Percentiles rank a stretch among this genome's conserved stretches.
Conservation (phyloP, 2,113 vertebrate species). For the Mellivora capensis region DNA sequence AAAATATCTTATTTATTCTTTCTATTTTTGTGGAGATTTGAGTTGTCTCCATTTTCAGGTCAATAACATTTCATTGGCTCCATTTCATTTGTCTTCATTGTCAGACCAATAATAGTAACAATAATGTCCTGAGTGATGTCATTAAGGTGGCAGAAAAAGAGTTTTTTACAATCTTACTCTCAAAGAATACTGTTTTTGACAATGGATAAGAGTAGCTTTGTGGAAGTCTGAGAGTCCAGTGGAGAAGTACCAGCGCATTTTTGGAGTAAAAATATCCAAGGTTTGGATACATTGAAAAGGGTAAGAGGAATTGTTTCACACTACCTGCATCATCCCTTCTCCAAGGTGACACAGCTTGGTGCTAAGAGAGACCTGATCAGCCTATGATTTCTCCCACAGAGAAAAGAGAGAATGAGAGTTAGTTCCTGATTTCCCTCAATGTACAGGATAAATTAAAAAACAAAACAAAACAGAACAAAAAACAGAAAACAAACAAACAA, state of each 20-base stretch:
- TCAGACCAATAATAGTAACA: not conserved
- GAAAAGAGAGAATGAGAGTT: not conserved
- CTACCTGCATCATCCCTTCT: not conserved
- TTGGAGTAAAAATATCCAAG: not conserved
- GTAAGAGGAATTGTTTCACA: not conserved
- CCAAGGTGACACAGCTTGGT: not conserved
- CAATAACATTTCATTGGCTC: too few relatives aligned
- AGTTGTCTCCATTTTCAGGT: not conserved
- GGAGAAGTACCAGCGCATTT: not conserved
- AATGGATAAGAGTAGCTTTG: not conserved
- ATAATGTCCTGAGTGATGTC: not conserved
- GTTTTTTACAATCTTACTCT: not conserved
- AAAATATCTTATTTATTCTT: not conserved
- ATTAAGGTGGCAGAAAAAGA: not conserved
- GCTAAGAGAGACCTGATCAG: not conserved
- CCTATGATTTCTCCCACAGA: not conserved
- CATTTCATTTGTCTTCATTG: not conserved
- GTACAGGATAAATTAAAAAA: too few relatives aligned
- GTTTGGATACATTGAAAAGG: not conserved
- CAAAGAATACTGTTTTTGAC: not conserved
- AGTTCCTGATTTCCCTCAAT: not conserved
- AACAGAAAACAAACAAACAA: not conserved
- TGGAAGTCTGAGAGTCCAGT: not conserved
- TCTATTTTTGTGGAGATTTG: not conserved
- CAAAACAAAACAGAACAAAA: too few relatives aligned